phyloP scores from a whole-genome alignment of 1,140 invertebrate species.

The Camponotus floridanus region DNA sequence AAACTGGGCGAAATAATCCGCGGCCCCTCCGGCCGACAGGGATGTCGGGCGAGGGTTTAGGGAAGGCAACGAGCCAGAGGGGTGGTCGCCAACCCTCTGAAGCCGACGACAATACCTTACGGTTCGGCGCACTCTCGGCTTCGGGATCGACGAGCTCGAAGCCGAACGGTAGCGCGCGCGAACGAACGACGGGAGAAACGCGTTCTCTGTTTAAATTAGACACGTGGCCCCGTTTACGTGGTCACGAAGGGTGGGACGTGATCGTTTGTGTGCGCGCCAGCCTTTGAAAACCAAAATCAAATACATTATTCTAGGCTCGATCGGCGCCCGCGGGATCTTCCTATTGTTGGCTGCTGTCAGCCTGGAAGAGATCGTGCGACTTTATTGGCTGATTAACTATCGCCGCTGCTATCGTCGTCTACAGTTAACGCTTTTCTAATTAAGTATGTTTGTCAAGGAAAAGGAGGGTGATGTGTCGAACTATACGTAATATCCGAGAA shows the following conservation, averaged over 20 bases:
- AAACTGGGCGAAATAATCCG: conserved; percentile 84
- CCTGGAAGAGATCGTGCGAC: conserved; percentile 74
- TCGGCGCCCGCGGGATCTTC: conserved; percentile 65
- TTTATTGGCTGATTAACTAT: conserved; percentile 76
- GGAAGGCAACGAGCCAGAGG: conserved; percentile 72
- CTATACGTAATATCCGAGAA: conserved; percentile 3
- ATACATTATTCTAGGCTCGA: conserved; percentile 80
- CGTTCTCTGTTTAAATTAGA: conserved; percentile 82
- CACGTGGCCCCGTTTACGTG: conserved; percentile 84
- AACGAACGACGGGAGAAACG: conserved; percentile 30
- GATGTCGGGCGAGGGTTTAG: conserved; percentile 61
- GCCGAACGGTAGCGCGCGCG: conserved; percentile 72
- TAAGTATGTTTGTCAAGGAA: conserved; percentile 51
- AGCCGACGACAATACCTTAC: conserved; percentile 81
- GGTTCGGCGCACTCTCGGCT: conserved; percentile 80
- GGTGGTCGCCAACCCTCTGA: conserved; percentile 71
- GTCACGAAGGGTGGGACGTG: conserved; percentile 60
- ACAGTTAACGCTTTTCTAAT: conserved; percentile 65
- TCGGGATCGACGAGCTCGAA: conserved; percentile 80
- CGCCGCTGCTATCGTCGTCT: neutral
- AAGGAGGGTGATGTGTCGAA: neutral
- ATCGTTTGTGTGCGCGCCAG: conserved; percentile 55
- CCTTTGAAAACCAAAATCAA: conserved; percentile 85
- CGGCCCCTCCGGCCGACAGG: conserved; percentile 34
- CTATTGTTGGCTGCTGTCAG: conserved; percentile 72